Base-by-base conservation (phyloP, 2,797 vertebrate genomes). In the Poeciliopsis infans region DNA sequence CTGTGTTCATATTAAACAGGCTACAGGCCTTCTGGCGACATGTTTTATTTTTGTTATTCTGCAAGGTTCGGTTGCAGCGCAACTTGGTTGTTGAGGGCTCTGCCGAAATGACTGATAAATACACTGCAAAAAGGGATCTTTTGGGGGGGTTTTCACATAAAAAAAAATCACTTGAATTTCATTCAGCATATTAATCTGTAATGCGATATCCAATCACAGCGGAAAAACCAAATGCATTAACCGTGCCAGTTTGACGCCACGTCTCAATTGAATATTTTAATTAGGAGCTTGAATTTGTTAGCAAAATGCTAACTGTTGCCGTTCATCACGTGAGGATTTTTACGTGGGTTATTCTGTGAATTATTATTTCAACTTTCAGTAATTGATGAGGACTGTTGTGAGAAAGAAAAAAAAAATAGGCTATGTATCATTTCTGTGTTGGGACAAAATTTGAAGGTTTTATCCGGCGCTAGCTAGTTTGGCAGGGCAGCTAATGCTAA, bases 21-120 rank as follows among this genome's bases (percentile, higher is more conserved):
- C 87, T 79, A 47, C 74, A 77, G 89, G 88, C 89, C 89, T 88
- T 75, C 80, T 87, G 87, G 86, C 77, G 64, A 76, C 80, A 33
- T 81, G 78, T 81, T 85, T 82, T 55, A 46, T 68, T 80, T 80
- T 85, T 84, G 79, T 87, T 87, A 82, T 88, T 83, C 39, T 85
- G 77, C 61, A 13, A 43, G 81, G 71, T 83, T 86, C 76, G 78
- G 74, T 77, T 73, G 7, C 78, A 80, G 43, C 5, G 36, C 36
- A 36, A 36, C 36, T 5, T 36, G 5, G 53, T 39, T 7, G 45
- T 45, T 64, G 45, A 51, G 57, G 36, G 3, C 45, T 53, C 10
- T 25, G 41, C 20, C 3, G 36, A 84, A 78, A 79, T 82, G 10
- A 77, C n/a, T 57, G 55, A 70, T 5, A 25, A n/a, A 47, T 31